Base-by-base conservation (phyloP, 2,888 invertebrate species). In the Plagodis dolabraria region DNA sequence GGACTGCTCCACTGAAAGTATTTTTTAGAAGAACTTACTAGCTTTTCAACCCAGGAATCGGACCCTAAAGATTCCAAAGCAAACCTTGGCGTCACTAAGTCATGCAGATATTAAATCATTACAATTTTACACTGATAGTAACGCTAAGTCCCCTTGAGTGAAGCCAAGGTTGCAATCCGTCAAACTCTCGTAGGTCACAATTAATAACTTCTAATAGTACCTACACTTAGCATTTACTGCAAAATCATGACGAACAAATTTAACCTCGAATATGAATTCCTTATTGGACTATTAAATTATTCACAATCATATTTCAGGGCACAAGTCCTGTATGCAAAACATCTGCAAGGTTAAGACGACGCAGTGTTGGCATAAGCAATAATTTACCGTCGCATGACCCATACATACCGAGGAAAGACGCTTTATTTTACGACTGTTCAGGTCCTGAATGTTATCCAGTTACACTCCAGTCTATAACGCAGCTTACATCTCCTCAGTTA, bases 321-420 rank as follows among this genome's bases (percentile, higher is more conserved):
- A 64, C 75, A 70, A 63, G 69, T 53, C 79, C 83, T 38, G 58
- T 76, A 52, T 92, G 92, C 67, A 75, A 78, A 66, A 61, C 72
- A 6, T 50, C 73, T 11, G 55, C 62, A 49, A 71, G 69, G 64
- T 53, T 72, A 2, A 61, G 56, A 58, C 82, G 82, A 45, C 78
- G 83, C 43, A 51, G 50, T 54, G 57, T 62, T 47, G 54, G 50
- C 45, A 51, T 60, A 54, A 69, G 69, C 42, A 63, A 69, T 48
- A 70, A 72, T n/a, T 46, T 75, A 22, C 90, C 90, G 7, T 78
- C 79, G n/a, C 80, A 89, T 59, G 87, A 90, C 64, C 89, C 89
- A 5, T 89, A 85, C 64, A 83, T 92, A 64, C 89, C 92, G 36
- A 83, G 85, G 64, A 61, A 70, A 8, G 73, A 81, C 51, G 53